Evolutionary conservation across 2,797 vertebrate species (phyloP), one percentile per base, ranked within the genome.

Genomic region (Peromyscus eremicus): DNA sequence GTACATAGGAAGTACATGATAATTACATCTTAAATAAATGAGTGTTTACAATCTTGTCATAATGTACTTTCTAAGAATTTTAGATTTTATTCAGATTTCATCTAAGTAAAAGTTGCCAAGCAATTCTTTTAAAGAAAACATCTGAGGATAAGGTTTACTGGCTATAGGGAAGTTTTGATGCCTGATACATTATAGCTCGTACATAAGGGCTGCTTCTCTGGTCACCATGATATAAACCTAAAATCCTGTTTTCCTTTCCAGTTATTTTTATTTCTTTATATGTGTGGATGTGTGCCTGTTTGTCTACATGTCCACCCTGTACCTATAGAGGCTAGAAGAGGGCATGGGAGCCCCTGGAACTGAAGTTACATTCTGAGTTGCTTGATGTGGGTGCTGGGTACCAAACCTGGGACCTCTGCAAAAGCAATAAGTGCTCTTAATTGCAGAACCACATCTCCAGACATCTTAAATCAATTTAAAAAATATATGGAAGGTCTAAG

Each of bases 21-120:
- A 49, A 13, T 52, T 89, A 70, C 19, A 43, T 76, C 7, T 77
- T 96, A 71, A 88, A 40, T 96, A 66, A 88, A 40, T 85, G 7
- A 86, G 89, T 68, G 25, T 62, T 46, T 90, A 92, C 85, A 55
- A 23, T 29, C n/a, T 83, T 88, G 23, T 83, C 27, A 68, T 57
- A 81, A 79, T n/a, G 29, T 60, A 40, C 2, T 84, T 66, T 64
- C 9, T 93, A 87, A 79, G 76, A 85, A 60, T 92, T 96, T 91
- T 3, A 66, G 25, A 52, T 71, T 84, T 89, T 80, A 66, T 66
- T 93, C 80, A 25, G 5, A 93, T 92, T 82, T 71, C 34, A 40
- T 68, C 40, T 90, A n/a, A 89, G 79, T 37, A 40, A 82, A 60
- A 82, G 57, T n/a, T 82, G 23, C 21, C 11, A 37, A 60, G 82